These are phyloP conservation scores for Porphyrio hochstetteri DNA, from an alignment of 2,113 vertebrate species.

Conservation along the genomic window DNA sequence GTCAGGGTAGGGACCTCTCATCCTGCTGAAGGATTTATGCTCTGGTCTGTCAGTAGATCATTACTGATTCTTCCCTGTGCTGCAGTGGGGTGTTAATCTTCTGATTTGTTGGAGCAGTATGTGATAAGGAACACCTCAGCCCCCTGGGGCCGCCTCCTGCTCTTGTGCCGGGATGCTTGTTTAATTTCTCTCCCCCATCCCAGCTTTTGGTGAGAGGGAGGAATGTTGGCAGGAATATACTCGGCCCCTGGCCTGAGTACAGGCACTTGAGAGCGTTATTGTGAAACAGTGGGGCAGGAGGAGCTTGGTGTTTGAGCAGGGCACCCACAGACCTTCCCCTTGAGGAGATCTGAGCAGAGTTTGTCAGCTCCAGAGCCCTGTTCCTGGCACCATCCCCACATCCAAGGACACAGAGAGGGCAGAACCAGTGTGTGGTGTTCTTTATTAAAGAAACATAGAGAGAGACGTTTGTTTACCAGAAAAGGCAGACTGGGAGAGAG, in stretches of 20 bases:
- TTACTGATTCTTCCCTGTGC: neutral
- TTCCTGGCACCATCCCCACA: neutral
- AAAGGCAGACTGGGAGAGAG: neutral
- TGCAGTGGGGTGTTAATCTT: neutral
- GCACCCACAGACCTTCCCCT: neutral
- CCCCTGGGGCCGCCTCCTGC: neutral
- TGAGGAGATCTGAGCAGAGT: neutral
- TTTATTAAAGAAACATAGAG: neutral
- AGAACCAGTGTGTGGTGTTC: neutral
- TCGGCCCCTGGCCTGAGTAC: neutral
- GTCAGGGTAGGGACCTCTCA: neutral
- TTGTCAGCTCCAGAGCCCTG: neutral
- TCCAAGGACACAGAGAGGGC: neutral
- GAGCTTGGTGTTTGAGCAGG: neutral
- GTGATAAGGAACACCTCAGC: neutral
- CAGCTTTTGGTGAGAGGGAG: neutral
- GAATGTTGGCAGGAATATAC: rapidly evolving
- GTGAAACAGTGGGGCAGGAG: neutral
- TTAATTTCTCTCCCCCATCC: neutral
- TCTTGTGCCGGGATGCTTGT: neutral
- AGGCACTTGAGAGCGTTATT: neutral
- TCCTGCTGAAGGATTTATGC: neutral
- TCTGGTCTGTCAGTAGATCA: neutral
- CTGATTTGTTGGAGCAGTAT: neutral
- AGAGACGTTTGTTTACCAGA: neutral